Evolutionary conservation across 1,140 invertebrate species (phyloP), one percentile per base, ranked within the genome.

Genomic region (Cotesia typhae): DNA sequence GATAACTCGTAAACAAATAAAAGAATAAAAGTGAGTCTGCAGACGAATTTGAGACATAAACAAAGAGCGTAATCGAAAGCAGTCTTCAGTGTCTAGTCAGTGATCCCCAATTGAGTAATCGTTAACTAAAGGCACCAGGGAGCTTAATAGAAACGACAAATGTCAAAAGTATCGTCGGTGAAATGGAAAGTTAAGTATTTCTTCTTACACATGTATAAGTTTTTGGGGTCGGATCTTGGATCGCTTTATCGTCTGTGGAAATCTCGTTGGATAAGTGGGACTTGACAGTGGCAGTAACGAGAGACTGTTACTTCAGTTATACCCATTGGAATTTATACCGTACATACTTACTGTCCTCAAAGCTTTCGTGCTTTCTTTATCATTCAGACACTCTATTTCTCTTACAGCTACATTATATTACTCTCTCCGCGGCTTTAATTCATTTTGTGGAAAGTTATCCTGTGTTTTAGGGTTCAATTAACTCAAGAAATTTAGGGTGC

Each of bases 231-330:
- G 41, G 41, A 47, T 47, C 66, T 7, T 4, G 35, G 51, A 67
- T 67, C 51, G 59, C 53, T 74, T 74, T 74, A 74, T 74, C 64
- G 69, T 74, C 69, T 61, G 35, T 52, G 66, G 51, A 70, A 66
- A 74, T 71, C 64, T 64, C 41, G 68, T 66, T 63, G 68, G 68
- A 71, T 71, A 74, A 74, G 72, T 74, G 69, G 63, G 63, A 74
- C 68, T 74, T 74, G 64, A 35, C 35, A 47, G 71, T 67, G 64
- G 68, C 64, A 52, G 73, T 71, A 74, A 71, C 65, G 63, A 70
- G 70, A 70, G 68, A 47, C 70, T 36, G 55, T 63, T 74, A 71
- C 70, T 41, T 71, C 69, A 17, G 52, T 71, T 59, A 38, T 47
- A 67, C 60, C 55, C 41, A 12, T 65, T 55, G 12, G 28, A 53